Percentiles rank a stretch among this genome's conserved stretches.
phyloP scores from a whole-genome alignment of 2,888 invertebrate species.

The Xiphydria camelus region DNA sequence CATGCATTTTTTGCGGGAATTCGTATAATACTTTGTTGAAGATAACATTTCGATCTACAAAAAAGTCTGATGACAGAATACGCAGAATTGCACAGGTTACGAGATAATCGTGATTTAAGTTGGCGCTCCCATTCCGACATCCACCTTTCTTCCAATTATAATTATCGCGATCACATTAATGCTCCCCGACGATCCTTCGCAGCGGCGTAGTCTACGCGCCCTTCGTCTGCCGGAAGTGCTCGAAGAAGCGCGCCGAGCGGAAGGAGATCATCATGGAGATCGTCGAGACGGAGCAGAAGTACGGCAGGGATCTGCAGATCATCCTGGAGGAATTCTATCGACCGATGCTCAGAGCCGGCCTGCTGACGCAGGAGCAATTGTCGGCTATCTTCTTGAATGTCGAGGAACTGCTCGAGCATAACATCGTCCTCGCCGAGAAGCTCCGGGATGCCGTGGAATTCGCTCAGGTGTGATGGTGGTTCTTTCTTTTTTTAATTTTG shows the following conservation, averaged over 20 bases:
- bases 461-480: no score
- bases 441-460: slow-evolving; percentile 85
- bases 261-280: slow-evolving; percentile 95
- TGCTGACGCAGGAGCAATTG: slow-evolving; percentile 88
- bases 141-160: no score
- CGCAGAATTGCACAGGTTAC: no score
- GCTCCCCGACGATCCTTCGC: no score
- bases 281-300: slow-evolving; percentile 94
- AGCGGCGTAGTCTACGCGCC: slow-evolving; percentile 74
- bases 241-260: slow-evolving; percentile 84
- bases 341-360: slow-evolving; percentile 90
- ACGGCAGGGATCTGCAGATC: slow-evolving; percentile 89
- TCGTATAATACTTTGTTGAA: no score
- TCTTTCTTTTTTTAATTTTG: no score
- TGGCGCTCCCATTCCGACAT: no score
- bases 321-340: slow-evolving; percentile 91
- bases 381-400: slow-evolving; percentile 91
- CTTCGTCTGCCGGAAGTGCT: slow-evolving; percentile 84
- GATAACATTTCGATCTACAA: no score
- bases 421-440: slow-evolving; percentile 82
- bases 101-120: no score
- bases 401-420: slow-evolving; percentile 88
- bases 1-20: no score
- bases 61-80: no score
- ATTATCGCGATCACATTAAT: no score